phyloP scores from a whole-genome alignment of 2,113 vertebrate species.

The Canis aureus region DNA sequence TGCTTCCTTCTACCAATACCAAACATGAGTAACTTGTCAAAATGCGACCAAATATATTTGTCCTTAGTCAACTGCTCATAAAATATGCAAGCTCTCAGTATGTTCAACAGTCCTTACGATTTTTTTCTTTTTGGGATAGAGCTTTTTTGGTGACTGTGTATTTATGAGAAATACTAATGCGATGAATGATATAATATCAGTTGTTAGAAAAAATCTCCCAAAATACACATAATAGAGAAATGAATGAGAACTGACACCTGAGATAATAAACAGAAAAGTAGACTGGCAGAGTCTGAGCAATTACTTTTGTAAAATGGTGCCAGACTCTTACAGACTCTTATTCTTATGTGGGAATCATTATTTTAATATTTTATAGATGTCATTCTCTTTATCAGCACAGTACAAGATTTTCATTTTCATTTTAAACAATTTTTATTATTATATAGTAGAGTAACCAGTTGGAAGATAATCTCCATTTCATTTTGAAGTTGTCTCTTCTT shows the following conservation, averaged over 20 bases:
- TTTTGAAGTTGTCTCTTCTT: constrained; percentile 53
- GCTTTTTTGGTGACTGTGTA: not conserved
- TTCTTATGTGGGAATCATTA: not conserved
- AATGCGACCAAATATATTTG: not conserved
- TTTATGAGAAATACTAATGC: constrained; percentile 39
- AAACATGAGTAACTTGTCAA: not conserved
- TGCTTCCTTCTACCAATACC: not conserved
- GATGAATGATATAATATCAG: constrained; percentile 14
- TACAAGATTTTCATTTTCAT: constrained; percentile 21
- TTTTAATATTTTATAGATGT: constrained; percentile 29
- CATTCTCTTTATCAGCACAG: not conserved
- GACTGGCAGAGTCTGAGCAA: not conserved
- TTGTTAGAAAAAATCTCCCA: constrained; percentile 31
- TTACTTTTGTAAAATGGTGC: constrained; percentile 31
- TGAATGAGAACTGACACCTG: not conserved
- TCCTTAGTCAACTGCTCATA: constrained; percentile 15
- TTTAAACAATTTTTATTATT: constrained; percentile 26
- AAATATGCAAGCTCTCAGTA: not conserved
- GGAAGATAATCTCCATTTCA: constrained; percentile 25
- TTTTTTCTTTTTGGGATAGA: not conserved
- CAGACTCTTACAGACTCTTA: not conserved
- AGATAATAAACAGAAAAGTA: constrained; percentile 32
- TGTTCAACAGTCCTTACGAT: not conserved
- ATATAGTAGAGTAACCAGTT: not conserved
- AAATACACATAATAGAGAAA: not conserved